phyloP scores from a whole-genome alignment of 1,140 invertebrate genomes.

The Bathynomus jamesi region DNA sequence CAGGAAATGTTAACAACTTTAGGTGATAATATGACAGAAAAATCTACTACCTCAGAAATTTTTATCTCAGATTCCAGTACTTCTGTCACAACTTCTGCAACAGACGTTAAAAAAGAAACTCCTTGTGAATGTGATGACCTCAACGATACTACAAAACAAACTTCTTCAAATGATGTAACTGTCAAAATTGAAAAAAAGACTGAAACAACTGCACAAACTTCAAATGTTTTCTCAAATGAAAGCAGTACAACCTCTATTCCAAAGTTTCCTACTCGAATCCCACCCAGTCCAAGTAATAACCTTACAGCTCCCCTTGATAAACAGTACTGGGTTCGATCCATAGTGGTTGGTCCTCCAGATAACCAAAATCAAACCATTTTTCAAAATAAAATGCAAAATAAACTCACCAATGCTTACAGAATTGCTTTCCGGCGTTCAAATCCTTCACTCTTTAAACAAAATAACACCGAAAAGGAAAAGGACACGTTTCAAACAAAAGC shows the following conservation, averaged over 20 bases:
- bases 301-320: not conserved
- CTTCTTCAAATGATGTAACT: not conserved
- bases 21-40: too few species aligned
- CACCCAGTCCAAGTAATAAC: not conserved
- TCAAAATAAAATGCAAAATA: not conserved
- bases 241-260: not conserved
- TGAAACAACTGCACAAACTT: too few species aligned
- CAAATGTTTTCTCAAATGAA: too few species aligned
- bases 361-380: not conserved
- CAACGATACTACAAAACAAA: not conserved
- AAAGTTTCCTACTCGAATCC: not conserved
- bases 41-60: too few species aligned
- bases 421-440: not conserved
- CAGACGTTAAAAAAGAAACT: too few species aligned
- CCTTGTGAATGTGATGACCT: not conserved
- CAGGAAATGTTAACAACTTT: too few species aligned
- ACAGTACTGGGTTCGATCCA: not conserved
- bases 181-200: too few species aligned
- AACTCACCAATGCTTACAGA: not conserved
- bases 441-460: not conserved
- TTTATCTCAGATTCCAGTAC: too few species aligned
- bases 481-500: too few species aligned
- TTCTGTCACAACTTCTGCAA: too few species aligned
- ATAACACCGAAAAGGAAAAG: not conserved
- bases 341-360: not conserved